A percentile compares a stretch with the other conserved stretches of the same genome.
phyloP scores from a whole-genome alignment of 2,888 invertebrate species.

The Lasioglossum calceatum region DNA sequence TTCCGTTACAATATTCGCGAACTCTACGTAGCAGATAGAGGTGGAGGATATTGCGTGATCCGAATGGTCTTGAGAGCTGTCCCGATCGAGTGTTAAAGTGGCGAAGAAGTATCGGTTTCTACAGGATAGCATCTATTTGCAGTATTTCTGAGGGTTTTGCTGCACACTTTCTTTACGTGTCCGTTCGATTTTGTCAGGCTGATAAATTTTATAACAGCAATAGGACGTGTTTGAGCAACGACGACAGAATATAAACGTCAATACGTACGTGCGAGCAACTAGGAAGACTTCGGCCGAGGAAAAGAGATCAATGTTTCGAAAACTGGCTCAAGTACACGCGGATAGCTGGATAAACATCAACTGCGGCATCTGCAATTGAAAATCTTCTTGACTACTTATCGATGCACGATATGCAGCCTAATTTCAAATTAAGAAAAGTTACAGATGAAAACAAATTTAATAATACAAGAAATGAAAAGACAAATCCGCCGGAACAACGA shows the following conservation, averaged over 20 bases:
- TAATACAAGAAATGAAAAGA: background rate
- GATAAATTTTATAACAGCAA: conserved; percentile 77
- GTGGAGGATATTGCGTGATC: conserved; percentile 41
- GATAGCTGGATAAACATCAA: background rate
- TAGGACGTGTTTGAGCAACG: conserved; percentile 18
- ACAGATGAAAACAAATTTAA: background rate
- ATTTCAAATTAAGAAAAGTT: background rate
- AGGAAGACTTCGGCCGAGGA: background rate
- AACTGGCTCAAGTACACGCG: background rate
- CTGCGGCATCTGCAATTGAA: background rate
- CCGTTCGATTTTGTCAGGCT: conserved; percentile 65
- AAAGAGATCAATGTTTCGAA: conserved; percentile 10
- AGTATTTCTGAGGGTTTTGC: conserved; percentile 33
- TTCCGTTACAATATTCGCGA: conserved; percentile 37
- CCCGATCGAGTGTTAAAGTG: conserved; percentile 75
- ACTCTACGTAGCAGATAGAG: conserved; percentile 28
- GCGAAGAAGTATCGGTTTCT: conserved; percentile 59
- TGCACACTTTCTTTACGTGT: conserved; percentile 32
- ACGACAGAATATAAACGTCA: conserved; percentile 21
- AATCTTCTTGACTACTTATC: background rate
- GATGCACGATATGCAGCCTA: background rate
- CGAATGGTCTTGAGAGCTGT: conserved; percentile 56
- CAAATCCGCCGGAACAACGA: too few relatives aligned
- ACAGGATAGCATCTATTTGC: conserved; percentile 43
- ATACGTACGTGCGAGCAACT: conserved; percentile 19